phyloP scores from a whole-genome alignment of 2,113 vertebrate genomes.

The Agapornis roseicollis region DNA sequence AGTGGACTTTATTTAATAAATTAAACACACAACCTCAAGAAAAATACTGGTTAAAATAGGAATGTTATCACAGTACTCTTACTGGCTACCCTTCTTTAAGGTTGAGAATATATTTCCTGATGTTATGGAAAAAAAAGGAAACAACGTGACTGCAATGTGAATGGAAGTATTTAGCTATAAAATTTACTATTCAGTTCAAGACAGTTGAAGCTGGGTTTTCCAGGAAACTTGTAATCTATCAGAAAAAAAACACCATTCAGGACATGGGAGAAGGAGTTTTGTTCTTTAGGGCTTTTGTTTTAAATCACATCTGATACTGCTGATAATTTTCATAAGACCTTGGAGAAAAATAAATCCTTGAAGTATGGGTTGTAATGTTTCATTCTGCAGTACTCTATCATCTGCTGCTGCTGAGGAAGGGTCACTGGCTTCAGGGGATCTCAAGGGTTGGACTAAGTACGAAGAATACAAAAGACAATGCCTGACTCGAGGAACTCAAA shows the following conservation, averaged over 20 bases:
- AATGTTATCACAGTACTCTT: not conserved
- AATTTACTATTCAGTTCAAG: not conserved
- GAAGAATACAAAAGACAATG: not conserved
- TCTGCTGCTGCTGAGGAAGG: not conserved
- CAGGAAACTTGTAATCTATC: not conserved
- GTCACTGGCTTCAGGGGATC: not conserved
- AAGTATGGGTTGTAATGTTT: not conserved
- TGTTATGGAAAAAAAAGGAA: not conserved
- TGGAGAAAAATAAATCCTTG: not conserved
- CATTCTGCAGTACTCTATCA: not conserved
- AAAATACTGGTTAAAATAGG: not conserved
- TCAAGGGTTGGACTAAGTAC: not conserved
- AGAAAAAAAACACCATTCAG: not conserved
- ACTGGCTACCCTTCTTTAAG: not conserved
- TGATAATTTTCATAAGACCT: not conserved
- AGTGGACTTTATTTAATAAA: not conserved
- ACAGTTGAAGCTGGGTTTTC: not conserved
- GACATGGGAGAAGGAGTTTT: not conserved
- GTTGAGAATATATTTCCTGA: not conserved
- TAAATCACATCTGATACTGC: not conserved
- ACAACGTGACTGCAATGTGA: not conserved
- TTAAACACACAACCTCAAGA: not conserved
- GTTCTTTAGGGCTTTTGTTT: not conserved
- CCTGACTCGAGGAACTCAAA: not conserved
- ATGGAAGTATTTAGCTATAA: not conserved